phyloP scores from a whole-genome alignment of 2,113 vertebrate genomes.

The Gambusia holbrooki region DNA sequence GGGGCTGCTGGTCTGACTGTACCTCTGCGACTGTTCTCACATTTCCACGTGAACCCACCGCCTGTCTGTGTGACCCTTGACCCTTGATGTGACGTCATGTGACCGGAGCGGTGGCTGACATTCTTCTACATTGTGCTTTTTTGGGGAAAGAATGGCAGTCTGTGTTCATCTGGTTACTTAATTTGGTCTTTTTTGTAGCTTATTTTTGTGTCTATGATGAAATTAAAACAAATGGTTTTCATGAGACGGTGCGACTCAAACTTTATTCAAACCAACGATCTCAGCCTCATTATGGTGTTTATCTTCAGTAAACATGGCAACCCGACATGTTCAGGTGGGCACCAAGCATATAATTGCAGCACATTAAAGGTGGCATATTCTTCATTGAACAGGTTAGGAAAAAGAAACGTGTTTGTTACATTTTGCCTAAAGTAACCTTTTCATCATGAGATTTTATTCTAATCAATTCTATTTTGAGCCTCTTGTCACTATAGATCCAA shows the following conservation, averaged over 20 bases:
- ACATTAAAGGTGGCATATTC: too few species aligned
- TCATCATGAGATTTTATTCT: too few species aligned
- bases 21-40: slow-evolving; percentile 10
- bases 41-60: slow-evolving; percentile 33
- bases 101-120: slow-evolving; percentile 67
- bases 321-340: too few species aligned
- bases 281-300: neutral
- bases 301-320: too few species aligned
- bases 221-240: slow-evolving; percentile 79
- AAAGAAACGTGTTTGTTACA: too few species aligned
- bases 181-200: slow-evolving; percentile 77
- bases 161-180: slow-evolving; percentile 66
- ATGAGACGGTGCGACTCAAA: slow-evolving; percentile 22
- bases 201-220: slow-evolving; percentile 80
- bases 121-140: slow-evolving; percentile 62
- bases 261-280: neutral
- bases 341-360: too few species aligned
- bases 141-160: slow-evolving; percentile 56
- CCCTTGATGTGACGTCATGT: slow-evolving; percentile 63
- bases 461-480: too few species aligned
- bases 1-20: slow-evolving; percentile 54
- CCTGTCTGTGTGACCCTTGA: slow-evolving; percentile 47
- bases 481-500: too few species aligned
- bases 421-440: too few species aligned
- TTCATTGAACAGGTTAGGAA: too few species aligned